Conservation (phyloP, 1,140 invertebrate genomes). For the Ceratina australensis region DNA sequence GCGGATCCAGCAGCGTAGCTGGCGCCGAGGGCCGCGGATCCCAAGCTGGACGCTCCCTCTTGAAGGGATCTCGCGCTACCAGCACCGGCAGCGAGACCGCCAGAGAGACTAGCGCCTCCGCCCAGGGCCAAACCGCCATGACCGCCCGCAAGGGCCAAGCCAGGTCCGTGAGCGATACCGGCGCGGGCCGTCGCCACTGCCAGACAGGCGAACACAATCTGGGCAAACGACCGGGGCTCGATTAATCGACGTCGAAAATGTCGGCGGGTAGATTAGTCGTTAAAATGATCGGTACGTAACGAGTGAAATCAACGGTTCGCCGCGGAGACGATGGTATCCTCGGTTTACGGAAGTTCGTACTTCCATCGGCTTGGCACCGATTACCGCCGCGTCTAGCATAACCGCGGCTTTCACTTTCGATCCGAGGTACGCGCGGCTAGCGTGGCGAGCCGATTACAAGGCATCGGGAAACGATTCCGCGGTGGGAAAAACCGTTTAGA, state of each 20-base stretch:
- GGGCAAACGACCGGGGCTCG: no score
- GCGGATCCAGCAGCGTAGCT: constrained; percentile 79
- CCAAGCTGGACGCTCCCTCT: constrained; percentile 78
- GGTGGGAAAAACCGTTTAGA: constrained; percentile 37
- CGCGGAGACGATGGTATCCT: constrained; percentile 13
- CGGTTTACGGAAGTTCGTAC: constrained; percentile 60
- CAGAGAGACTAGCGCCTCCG: constrained; percentile 75
- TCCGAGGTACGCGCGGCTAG: constrained; percentile 19
- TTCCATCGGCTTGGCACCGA: constrained; percentile 64
- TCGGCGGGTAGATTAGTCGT: no score
- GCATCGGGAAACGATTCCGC: constrained; percentile 36
- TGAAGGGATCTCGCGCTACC: constrained; percentile 77
- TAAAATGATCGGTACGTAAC: background rate
- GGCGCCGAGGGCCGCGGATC: constrained; percentile 77
- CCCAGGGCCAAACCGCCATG: constrained; percentile 69
- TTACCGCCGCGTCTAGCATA: constrained; percentile 65
- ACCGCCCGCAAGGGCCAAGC: constrained; percentile 67
- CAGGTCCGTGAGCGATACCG: constrained; percentile 74
- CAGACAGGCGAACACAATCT: constrained; percentile 79
- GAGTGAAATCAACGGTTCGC: constrained; percentile 10
- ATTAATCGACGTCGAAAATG: no score
- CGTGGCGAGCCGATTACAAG: background rate
- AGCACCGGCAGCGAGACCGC: constrained; percentile 77
- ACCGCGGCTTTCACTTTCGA: constrained; percentile 73
- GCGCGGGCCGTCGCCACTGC: constrained; percentile 77